A percentile compares a stretch with the other conserved stretches of the same genome.
phyloP scores from a whole-genome alignment of 2,113 vertebrate species.

The Martes martes region DNA sequence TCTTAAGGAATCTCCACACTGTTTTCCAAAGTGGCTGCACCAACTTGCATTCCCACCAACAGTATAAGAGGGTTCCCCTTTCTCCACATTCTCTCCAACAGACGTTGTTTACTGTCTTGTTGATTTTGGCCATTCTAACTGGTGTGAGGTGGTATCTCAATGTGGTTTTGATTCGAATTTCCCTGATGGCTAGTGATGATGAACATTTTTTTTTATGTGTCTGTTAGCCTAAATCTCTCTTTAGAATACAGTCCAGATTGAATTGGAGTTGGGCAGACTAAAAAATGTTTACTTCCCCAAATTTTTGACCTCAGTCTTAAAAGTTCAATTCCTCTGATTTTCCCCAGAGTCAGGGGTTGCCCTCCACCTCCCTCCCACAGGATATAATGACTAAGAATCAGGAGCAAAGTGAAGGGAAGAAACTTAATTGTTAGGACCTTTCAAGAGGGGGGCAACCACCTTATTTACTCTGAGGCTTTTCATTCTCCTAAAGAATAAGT shows the following conservation, averaged over 20 bases:
- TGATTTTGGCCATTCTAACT: no score
- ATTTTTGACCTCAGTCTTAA: neutral
- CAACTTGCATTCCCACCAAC: no score
- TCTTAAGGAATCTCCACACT: no score
- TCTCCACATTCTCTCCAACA: no score
- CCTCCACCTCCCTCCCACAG: neutral
- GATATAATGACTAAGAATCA: neutral
- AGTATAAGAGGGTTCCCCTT: no score
- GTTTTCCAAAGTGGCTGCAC: no score
- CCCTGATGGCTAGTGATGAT: no score
- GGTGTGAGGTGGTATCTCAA: no score
- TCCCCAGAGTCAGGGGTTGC: neutral
- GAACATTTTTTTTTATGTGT: no score
- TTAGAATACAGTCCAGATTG: neutral
- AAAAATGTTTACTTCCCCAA: neutral
- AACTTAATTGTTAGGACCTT: neutral
- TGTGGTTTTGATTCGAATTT: no score
- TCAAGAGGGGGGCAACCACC: neutral
- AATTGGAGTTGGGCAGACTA: neutral
- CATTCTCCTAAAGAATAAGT: neutral
- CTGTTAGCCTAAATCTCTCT: neutral
- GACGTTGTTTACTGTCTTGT: no score
- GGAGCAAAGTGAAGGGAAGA: neutral
- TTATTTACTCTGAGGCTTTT: neutral
- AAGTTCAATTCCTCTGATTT: constrained; percentile 7